A percentile compares a stretch with the other conserved stretches of the same genome.
Evolutionary conservation across 2,888 invertebrate species (phyloP).

Genomic region (Quadroppia sp.): DNA sequence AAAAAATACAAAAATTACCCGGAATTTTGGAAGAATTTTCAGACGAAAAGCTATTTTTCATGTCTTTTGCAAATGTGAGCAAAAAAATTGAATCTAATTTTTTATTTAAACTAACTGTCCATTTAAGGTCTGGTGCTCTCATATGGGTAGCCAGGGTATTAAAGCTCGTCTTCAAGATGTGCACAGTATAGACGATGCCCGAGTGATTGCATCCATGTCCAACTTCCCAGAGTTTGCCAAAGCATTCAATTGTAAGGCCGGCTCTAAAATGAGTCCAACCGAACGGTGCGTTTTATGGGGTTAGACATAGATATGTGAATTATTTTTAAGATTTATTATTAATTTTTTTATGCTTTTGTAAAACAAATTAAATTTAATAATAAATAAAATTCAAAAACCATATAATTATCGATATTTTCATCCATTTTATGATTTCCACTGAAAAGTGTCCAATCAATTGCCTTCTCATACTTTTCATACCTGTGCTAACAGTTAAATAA

Average conservation of each 20-base stretch:
- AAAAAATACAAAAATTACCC: conserved; percentile 18
- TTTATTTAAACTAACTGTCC: neutral
- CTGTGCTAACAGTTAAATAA: too few species aligned
- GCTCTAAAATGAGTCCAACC: conserved; percentile 29
- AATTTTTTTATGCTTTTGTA: neutral
- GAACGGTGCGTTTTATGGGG: conserved; percentile 40
- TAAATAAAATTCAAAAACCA: too few species aligned
- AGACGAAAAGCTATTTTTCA: conserved; percentile 36
- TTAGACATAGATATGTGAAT: neutral
- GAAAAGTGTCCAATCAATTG: too few species aligned
- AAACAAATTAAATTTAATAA: too few species aligned
- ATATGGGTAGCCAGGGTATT: neutral
- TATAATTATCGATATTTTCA: too few species aligned
- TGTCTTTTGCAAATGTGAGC: conserved; percentile 40
- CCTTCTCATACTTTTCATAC: too few species aligned
- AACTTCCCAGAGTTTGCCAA: conserved; percentile 36
- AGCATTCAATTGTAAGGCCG: conserved; percentile 35
- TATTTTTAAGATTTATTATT: too few species aligned
- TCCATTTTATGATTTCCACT: too few species aligned
- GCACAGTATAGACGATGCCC: conserved; percentile 32
- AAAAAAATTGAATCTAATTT: neutral
- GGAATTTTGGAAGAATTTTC: conserved; percentile 8
- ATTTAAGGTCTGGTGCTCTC: conserved; percentile 38
- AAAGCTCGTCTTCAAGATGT: neutral
- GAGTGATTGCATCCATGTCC: conserved; percentile 34